These are phyloP conservation scores for Nasua narica DNA, from an alignment of 2,797 vertebrate genomes.

Conservation along the genomic window DNA sequence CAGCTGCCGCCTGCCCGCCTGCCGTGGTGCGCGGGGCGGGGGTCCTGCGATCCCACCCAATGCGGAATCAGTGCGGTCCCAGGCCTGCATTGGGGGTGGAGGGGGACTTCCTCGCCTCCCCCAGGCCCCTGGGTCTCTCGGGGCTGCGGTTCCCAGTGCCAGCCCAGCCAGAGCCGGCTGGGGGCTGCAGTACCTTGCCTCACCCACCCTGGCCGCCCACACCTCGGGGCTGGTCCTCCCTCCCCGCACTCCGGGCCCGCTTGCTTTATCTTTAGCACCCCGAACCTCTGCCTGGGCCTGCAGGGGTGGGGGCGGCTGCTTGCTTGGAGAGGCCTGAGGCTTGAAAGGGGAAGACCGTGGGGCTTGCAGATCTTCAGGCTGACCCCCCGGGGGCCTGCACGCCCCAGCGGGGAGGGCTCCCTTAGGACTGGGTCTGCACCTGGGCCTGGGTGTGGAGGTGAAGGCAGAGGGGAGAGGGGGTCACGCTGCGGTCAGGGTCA, in stretches of 20 bases:
- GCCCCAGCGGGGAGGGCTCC: not conserved
- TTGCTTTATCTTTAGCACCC: not conserved
- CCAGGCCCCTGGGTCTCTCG: not conserved
- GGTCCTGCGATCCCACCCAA: slow-evolving; percentile 33
- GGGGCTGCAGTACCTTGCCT: slow-evolving; percentile 19
- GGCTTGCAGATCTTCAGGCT: not conserved
- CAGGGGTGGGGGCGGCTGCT: not conserved
- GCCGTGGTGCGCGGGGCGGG: not conserved
- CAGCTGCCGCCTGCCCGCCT: not conserved
- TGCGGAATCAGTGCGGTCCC: slow-evolving; percentile 16
- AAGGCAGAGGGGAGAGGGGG: not conserved
- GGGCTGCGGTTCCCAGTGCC: not conserved
- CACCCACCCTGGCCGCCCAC: not conserved
- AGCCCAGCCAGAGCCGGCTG: not conserved
- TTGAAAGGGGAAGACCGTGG: fast-evolving
- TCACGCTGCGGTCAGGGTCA: not conserved
- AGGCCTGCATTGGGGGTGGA: fast-evolving
- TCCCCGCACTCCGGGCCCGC: not conserved
- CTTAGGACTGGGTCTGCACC: not conserved
- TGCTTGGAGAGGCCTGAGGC: fast-evolving
- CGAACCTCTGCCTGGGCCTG: not conserved
- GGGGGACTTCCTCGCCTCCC: not conserved
- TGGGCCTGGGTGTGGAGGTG: not conserved
- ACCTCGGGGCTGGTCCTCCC: not conserved
- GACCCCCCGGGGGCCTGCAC: too few species aligned